Base-by-base conservation (phyloP, 2,797 vertebrate species). In the Nyctalus aviator region DNA sequence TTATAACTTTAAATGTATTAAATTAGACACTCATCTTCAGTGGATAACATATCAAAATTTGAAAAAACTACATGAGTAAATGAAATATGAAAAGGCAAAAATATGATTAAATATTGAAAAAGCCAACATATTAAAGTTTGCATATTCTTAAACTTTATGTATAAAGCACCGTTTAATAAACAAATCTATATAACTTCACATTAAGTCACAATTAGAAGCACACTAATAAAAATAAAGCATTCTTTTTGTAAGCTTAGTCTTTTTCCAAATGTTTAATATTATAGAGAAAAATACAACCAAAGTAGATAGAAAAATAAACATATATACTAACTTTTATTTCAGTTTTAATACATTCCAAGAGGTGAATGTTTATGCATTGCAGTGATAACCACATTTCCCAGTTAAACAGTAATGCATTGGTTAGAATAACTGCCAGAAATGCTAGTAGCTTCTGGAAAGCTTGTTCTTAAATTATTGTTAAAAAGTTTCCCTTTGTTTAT, bases 331-430 rank as follows among this genome's bases (percentile, higher is more conserved):
- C 91, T 97, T 93, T 91, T 76, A 97, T 96, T 97, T 97, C 21
- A 55, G 53, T 97, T 98, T 98, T 97, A 98, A 98, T 96, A 98
- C 89, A 98, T 97, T 97, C 21, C 85, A 82, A 95, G 82, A 96
- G 93, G 95, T 97, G 94, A 97, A 93, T 95, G 72, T 96, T 97
- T 94, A 96, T 97, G 96, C 94, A 98, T 92, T 95, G 75, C 96
- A 97, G 94, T 97, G 95, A 98, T 78, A 97, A 97, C 95, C 95
- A 97, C 95, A 98, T 98, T 98, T 98, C 53, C 53, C 92, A 97
- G 96, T 97, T 97, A 97, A 97, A 95, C 92, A 97, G 93, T 97
- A 97, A 97, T 89, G 95, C 92, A 98, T 44, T 96, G 93, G 89
- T 94, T 97, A 92, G 88, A 97, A 98, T 94, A 97, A 92, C 93